Conservation (phyloP, 2,888 invertebrate species). For the Diloba caeruleocephala region DNA sequence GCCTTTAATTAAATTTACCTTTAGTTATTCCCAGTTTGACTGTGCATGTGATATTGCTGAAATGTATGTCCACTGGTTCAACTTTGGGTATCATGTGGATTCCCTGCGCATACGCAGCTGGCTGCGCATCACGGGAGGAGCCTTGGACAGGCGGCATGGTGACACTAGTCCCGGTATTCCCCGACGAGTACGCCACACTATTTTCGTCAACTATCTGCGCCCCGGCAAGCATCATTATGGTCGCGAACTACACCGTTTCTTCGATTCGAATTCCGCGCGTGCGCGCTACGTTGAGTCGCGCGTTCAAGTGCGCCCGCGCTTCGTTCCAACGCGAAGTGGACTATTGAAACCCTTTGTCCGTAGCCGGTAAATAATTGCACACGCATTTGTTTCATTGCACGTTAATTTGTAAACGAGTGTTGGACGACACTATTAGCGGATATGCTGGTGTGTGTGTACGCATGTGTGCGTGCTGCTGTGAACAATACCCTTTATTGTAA, state of each 20-base stretch:
- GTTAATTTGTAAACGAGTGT: constrained; percentile 67
- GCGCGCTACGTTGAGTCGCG: constrained; percentile 66
- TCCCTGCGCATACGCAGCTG: constrained; percentile 48
- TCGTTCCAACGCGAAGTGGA: constrained; percentile 43
- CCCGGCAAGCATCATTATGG: constrained; percentile 83
- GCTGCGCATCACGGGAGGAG: constrained; percentile 41
- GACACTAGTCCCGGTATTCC: constrained; percentile 15
- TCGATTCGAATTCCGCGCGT: constrained; percentile 65
- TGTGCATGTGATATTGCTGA: constrained; percentile 92
- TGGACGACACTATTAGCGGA: constrained; percentile 51
- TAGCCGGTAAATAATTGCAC: constrained; percentile 67
- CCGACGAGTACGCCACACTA: constrained; percentile 68
- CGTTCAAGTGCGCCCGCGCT: constrained; percentile 75
- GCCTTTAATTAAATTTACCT: constrained; percentile 84
- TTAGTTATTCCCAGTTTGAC: constrained; percentile 92
- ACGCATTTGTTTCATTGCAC: constrained; percentile 64
- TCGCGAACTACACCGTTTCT: constrained; percentile 53
- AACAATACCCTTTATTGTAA: constrained; percentile 64
- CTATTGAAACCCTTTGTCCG: constrained; percentile 71
- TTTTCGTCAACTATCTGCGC: constrained; percentile 78
- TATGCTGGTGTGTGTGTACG: constrained; percentile 22
- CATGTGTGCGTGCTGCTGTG: constrained; percentile 35
- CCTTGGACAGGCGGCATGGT: constrained; percentile 23
- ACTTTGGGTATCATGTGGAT: constrained; percentile 67
- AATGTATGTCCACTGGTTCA: constrained; percentile 92